Evolutionary conservation across 1,140 invertebrate species (phyloP).

Genomic region (Chymomyza costata): DNA sequence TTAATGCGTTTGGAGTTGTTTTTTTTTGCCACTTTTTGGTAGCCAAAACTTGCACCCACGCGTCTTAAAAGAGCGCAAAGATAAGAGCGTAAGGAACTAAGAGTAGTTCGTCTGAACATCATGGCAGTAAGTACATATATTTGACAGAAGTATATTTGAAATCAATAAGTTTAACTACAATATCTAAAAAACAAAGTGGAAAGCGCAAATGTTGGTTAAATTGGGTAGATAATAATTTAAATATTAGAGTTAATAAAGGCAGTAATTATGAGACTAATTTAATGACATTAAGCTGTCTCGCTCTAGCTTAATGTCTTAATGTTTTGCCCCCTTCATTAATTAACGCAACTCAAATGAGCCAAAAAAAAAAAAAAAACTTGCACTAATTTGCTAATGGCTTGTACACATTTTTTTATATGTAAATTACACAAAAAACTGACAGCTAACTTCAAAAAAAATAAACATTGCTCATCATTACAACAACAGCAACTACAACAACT

Average conservation of each 20-base stretch:
- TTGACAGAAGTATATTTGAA: too few relatives aligned
- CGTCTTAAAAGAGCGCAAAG: slow-evolving; percentile 16
- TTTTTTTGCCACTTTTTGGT: slow-evolving; percentile 7
- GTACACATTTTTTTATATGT: slow-evolving; percentile 33
- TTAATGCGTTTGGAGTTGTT: slow-evolving; percentile 49
- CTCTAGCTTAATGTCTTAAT: too few relatives aligned
- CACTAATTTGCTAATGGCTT: slow-evolving; percentile 63
- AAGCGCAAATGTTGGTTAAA: too few relatives aligned
- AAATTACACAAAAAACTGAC: slow-evolving; percentile 43
- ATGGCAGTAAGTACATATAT: too few relatives aligned
- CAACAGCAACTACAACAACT: slow-evolving; percentile 14
- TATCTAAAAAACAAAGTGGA: too few relatives aligned
- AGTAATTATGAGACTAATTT: too few relatives aligned
- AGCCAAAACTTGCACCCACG: slow-evolving; percentile 53
- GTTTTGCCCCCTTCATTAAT: too few relatives aligned
- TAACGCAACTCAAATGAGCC: slow-evolving; percentile 14
- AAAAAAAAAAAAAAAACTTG: slow-evolving; percentile 48
- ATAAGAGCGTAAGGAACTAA: slow-evolving; percentile 14
- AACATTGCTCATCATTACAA: slow-evolving; percentile 34
- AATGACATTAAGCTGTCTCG: too few relatives aligned
- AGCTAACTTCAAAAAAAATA: slow-evolving; percentile 31
- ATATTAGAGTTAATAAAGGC: too few relatives aligned
- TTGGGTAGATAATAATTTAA: too few relatives aligned
- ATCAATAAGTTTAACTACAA: too few relatives aligned
- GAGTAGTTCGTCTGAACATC: too few relatives aligned